These are phyloP conservation scores for Prietella phreatophila DNA, from an alignment of 2,113 vertebrate genomes.

Conservation along the genomic window DNA sequence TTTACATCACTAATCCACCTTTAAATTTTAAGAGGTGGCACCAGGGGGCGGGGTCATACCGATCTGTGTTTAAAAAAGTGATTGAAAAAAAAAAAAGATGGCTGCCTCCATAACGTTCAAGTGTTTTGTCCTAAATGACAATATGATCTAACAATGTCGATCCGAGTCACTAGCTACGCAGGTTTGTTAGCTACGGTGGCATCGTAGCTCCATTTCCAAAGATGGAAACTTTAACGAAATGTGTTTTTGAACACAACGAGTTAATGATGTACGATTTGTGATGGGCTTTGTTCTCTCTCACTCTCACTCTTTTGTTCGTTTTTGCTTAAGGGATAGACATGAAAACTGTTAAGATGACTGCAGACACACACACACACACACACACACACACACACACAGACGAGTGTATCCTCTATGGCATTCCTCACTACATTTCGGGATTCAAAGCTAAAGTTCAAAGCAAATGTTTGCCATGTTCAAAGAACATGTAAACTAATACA, in stretches of 20 bases:
- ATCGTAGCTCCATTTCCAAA: not conserved
- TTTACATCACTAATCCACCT: not conserved
- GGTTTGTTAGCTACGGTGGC: not conserved
- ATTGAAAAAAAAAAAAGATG: not conserved
- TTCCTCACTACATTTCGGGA: constrained; percentile 37
- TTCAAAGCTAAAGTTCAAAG: constrained; percentile 51
- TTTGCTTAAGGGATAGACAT: constrained; percentile 14
- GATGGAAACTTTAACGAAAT: not conserved
- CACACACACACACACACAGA: constrained; percentile 23
- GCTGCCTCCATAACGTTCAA: not conserved
- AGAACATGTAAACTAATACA: constrained; percentile 44
- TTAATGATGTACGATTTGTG: not conserved
- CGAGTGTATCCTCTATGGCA: constrained; percentile 19
- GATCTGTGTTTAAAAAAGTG: not conserved
- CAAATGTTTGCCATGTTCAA: constrained; percentile 46
- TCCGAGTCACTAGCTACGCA: not conserved
- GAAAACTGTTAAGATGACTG: constrained; percentile 19
- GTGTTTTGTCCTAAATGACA: not conserved
- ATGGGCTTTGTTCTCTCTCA: not conserved
- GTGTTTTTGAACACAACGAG: not conserved
- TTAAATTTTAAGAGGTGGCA: not conserved
- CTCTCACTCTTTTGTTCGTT: not conserved
- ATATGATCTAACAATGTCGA: not conserved
- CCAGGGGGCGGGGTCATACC: not conserved
- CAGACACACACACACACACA: constrained; percentile 27